Evolutionary conservation across 2,888 invertebrate genomes (phyloP).

Genomic region (Erebia ligea): DNA sequence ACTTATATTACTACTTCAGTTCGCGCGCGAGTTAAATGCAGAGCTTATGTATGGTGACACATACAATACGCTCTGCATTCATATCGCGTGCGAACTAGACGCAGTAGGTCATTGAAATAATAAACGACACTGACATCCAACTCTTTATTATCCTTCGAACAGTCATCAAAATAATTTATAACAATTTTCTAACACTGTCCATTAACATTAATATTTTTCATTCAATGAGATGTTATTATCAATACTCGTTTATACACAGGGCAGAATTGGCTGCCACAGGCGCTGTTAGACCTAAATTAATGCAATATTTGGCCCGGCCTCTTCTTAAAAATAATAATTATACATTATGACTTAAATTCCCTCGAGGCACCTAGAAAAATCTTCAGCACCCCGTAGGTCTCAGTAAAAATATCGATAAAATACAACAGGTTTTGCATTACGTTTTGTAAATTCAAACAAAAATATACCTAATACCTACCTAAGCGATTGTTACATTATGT

Average conservation of each 20-base stretch:
- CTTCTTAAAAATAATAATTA: slow-evolving; percentile 76
- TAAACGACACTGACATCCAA: slow-evolving; percentile 78
- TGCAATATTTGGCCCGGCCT: slow-evolving; percentile 83
- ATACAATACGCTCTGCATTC: too few species aligned
- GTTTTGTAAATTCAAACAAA: slow-evolving; percentile 79
- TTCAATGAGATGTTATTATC: slow-evolving; percentile 77
- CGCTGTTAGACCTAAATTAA: slow-evolving; percentile 76
- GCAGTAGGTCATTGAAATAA: slow-evolving; percentile 50
- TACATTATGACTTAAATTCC: slow-evolving; percentile 78
- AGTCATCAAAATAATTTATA: slow-evolving; percentile 85
- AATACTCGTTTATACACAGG: slow-evolving; percentile 70
- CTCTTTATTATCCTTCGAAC: slow-evolving; percentile 85
- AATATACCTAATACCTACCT: slow-evolving; percentile 80
- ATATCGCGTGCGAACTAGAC: too few species aligned
- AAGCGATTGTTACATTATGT: slow-evolving; percentile 77
- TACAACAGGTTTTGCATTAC: slow-evolving; percentile 78
- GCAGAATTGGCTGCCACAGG: slow-evolving; percentile 71
- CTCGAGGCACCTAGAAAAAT: slow-evolving; percentile 58
- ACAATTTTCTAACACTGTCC: slow-evolving; percentile 84
- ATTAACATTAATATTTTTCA: slow-evolving; percentile 78
- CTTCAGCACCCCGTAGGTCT: slow-evolving; percentile 58
- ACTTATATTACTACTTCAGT: not conserved
- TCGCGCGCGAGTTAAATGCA: too few species aligned
- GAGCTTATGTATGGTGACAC: too few species aligned
- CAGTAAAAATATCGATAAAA: slow-evolving; percentile 80